Base-by-base conservation (phyloP, 2,888 invertebrate genomes). In the Epinotia nisella region DNA sequence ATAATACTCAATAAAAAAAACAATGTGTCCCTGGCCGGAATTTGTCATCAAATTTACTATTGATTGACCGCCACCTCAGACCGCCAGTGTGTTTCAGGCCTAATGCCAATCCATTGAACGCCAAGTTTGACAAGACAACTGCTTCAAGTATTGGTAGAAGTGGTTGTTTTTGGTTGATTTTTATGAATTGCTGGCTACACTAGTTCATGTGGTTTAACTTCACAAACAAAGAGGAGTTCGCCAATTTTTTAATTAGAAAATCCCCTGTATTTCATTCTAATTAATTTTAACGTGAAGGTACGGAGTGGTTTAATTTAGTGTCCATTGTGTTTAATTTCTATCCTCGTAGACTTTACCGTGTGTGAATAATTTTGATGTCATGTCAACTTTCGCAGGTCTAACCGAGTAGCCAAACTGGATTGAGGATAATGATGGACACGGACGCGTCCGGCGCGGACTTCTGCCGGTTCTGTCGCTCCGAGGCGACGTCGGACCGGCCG, bases 391-490 rank as follows among this genome's bases (percentile, higher is more conserved):
- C 85, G 83, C 88, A 90, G 91, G 84, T 77, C 76, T 82, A 83
- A 83, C 84, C 85, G 85, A 87, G 84, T 82, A 85, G 85, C 83
- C 87, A 91, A 90, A 89, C 92, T 91, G 91, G 90, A 90, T 89
- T 87, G 87, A 84, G 84, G 82, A 85, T 81, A 87, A 92, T 90
- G 87, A 93, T 93, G 93, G 93, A 93, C 81, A 87, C 91, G 76
- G 93, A 93, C 80, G 83, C 83, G 87, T 91, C 92, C 87, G 95
- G 95, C 80, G 96, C 96, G 88, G 98, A 99, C 92, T 99, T 99
- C 85, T 99, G 99, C 93, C 96, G 99, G 84, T 99, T 99, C 82
- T 99, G 99, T 90, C 96, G 99, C 77, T 98, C 98, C 78, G 99
- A 99, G 90, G 98, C 97, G 59, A 94, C 97, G 59, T 94, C 96